Evolutionary conservation across 2,113 vertebrate species (phyloP).

Genomic region (Mus spicilegus): DNA sequence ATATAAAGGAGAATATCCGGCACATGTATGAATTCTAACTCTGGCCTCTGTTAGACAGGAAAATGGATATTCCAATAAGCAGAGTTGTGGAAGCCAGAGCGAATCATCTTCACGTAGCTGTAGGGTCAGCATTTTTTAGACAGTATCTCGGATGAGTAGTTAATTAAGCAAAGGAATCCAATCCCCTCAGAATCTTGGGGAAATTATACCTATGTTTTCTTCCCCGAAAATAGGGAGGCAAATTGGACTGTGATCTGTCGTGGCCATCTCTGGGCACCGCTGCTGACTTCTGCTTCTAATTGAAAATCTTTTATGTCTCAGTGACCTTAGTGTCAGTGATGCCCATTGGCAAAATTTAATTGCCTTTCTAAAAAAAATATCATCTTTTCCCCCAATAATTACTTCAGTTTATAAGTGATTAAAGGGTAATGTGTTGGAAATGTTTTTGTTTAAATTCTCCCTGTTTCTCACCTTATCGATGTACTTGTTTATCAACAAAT

Average conservation of each 20-base stretch:
- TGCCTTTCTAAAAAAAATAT: slow-evolving; percentile 70
- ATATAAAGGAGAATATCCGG: not conserved
- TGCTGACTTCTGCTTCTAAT: slow-evolving; percentile 34
- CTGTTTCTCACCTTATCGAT: slow-evolving; percentile 15
- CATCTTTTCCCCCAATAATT: slow-evolving; percentile 42
- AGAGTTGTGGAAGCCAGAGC: slow-evolving; percentile 61
- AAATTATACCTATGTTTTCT: slow-evolving; percentile 51
- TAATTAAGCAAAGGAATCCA: slow-evolving; percentile 82
- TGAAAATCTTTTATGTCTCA: slow-evolving; percentile 59
- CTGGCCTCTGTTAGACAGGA: slow-evolving; percentile 63
- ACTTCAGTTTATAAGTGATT: slow-evolving; percentile 69
- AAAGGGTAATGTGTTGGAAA: slow-evolving; percentile 50
- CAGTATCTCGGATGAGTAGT: slow-evolving; percentile 73
- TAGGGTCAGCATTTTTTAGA: slow-evolving; percentile 74
- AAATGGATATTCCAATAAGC: slow-evolving; percentile 77
- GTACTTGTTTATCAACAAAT: slow-evolving; percentile 35
- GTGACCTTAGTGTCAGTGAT: slow-evolving; percentile 59
- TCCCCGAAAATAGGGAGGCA: slow-evolving; percentile 67
- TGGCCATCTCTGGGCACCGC: slow-evolving; percentile 2
- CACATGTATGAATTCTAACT: slow-evolving; percentile 67
- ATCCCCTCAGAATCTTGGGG: slow-evolving; percentile 51
- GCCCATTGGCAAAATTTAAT: slow-evolving; percentile 60
- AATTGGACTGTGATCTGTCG: slow-evolving; percentile 61
- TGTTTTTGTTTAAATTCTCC: slow-evolving; percentile 45
- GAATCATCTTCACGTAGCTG: slow-evolving; percentile 67